A percentile compares a stretch with the other conserved stretches of the same genome.
Evolutionary conservation across 2,113 vertebrate species (phyloP).

Genomic region (Sciurus niger): DNA sequence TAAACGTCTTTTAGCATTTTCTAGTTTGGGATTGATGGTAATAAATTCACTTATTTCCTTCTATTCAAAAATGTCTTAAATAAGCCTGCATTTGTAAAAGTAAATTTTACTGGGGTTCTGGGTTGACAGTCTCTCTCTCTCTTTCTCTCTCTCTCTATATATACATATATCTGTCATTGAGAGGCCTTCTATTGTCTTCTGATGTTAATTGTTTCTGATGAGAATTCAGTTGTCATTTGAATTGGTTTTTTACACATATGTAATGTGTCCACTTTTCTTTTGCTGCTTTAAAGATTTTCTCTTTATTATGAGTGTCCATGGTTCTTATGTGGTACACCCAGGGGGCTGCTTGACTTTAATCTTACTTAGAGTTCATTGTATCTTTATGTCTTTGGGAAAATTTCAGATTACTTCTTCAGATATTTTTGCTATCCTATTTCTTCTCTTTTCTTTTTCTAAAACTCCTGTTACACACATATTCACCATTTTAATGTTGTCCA

Average conservation of each 20-base stretch:
- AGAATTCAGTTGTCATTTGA: background rate
- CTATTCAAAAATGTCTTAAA: background rate
- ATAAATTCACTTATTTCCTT: slow-evolving; percentile 24
- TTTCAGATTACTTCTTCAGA: background rate
- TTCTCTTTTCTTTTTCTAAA: background rate
- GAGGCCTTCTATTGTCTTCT: background rate
- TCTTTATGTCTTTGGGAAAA: background rate
- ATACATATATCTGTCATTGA: background rate
- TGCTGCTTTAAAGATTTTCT: background rate
- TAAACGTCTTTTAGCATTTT: background rate
- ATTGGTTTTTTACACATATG: background rate
- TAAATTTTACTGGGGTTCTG: background rate
- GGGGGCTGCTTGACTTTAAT: background rate
- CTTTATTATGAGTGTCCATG: background rate
- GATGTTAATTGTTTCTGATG: background rate
- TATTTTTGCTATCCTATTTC: background rate
- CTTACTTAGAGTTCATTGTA: background rate
- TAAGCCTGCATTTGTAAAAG: background rate
- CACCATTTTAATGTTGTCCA: background rate
- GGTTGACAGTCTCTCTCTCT: background rate
- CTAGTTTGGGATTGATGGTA: background rate
- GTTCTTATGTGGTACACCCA: background rate
- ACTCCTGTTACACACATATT: background rate
- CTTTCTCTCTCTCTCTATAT: too few species aligned
- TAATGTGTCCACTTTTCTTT: background rate